Percentiles rank a stretch among this genome's conserved stretches.
Evolutionary conservation across 2,113 vertebrate genomes (phyloP).

Genomic region (Rhineura floridana): DNA sequence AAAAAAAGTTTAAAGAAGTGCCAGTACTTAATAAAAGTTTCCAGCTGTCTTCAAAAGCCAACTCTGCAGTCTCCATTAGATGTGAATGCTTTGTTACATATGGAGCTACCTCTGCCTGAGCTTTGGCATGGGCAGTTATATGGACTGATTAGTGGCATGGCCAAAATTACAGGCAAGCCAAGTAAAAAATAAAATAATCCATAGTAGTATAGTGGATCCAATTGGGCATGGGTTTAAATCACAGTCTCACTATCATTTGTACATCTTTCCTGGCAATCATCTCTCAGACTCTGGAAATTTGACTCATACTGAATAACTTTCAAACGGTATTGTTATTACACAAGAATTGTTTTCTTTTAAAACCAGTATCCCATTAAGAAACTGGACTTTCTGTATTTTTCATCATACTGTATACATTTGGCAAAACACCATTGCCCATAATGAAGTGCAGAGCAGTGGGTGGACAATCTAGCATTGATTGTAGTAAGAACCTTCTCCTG

Average conservation of each 20-base stretch:
- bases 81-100: slow-evolving; percentile 32
- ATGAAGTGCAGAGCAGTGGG: neutral
- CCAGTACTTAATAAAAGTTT: slow-evolving; percentile 69
- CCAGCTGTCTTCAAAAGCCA: slow-evolving; percentile 57
- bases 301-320: slow-evolving; percentile 22
- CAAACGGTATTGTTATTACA: slow-evolving; percentile 26
- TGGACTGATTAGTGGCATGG: slow-evolving; percentile 38
- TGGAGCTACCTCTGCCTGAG: slow-evolving; percentile 25
- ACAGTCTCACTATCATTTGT: slow-evolving; percentile 15
- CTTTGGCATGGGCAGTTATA: slow-evolving; percentile 38
- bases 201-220: neutral
- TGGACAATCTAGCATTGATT: neutral
- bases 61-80: slow-evolving; percentile 56
- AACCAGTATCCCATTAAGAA: slow-evolving; percentile 32
- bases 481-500: neutral
- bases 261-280: slow-evolving; percentile 42
- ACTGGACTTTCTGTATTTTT: neutral
- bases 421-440: neutral
- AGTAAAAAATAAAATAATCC: neutral
- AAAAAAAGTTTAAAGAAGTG: slow-evolving; percentile 58
- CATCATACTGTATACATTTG: neutral
- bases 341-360: slow-evolving; percentile 33
- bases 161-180: neutral
- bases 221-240: slow-evolving; percentile 28
- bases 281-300: slow-evolving; percentile 41